Conservation (phyloP, 2,888 invertebrate genomes). For the Thalpophila matura region DNA sequence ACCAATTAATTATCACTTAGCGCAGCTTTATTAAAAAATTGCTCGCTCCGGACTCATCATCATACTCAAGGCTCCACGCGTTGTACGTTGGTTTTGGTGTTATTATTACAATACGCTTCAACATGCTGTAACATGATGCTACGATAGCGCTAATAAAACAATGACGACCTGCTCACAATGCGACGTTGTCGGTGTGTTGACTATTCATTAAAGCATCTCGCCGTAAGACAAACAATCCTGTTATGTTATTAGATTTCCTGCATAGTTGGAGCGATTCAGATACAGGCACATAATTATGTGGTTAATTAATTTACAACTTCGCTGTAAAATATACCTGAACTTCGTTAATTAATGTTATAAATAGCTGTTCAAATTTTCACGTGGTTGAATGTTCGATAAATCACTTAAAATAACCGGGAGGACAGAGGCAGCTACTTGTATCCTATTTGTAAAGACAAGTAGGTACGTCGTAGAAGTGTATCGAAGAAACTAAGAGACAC, state of each 20-base stretch:
- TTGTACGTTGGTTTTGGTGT: constrained; percentile 4
- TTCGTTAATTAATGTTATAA: constrained; percentile 68
- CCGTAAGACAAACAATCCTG: constrained; percentile 83
- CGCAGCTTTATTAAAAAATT: constrained; percentile 64
- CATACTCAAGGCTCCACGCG: constrained; percentile 7
- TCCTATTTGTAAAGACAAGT: constrained; percentile 73
- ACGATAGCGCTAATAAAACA: constrained; percentile 74
- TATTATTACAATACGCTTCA: constrained; percentile 58
- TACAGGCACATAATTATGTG: constrained; percentile 72
- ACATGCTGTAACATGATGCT: constrained; percentile 50
- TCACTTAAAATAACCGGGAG: constrained; percentile 71
- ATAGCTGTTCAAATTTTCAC: constrained; percentile 64
- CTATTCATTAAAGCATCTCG: constrained; percentile 88
- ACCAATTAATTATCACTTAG: constrained; percentile 76
- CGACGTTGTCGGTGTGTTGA: constrained; percentile 80
- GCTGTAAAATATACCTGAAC: constrained; percentile 62
- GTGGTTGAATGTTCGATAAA: constrained; percentile 69
- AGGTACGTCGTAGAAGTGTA: constrained; percentile 72
- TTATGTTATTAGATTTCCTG: constrained; percentile 85
- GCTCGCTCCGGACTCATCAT: constrained; percentile 29
- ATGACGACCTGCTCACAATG: constrained; percentile 76
- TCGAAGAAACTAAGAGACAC: constrained; percentile 83
- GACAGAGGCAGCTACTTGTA: constrained; percentile 39
- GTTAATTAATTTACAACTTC: constrained; percentile 73
- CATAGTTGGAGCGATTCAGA: constrained; percentile 75